Base-by-base conservation (phyloP, 2,113 vertebrate genomes). In the Ancistrus triradiatus region DNA sequence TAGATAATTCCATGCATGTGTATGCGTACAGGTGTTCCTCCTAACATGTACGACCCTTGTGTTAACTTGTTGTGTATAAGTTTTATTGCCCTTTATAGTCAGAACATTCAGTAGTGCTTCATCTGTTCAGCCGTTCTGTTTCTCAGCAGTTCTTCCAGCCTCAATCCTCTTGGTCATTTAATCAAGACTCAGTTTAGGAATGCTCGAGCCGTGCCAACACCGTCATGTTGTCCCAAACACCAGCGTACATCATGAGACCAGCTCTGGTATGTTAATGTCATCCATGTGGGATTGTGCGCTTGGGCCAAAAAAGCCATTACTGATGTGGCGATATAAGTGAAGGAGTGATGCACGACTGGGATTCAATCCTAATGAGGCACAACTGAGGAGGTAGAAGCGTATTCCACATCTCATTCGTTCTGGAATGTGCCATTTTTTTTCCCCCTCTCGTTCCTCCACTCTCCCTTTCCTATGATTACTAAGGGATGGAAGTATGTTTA, bases 241-340 rank as follows among this genome's bases (percentile, higher is more conserved):
- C 69, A 59, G 58, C 38, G 10, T 71, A 77, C 79, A 73, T 84
- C 75, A 78, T 84, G 70, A 82, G 73, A 81, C 74, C 75, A 65
- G 70, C 70, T 69, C 35, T 58, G 83, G 81, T 85, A 85, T 88
- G 81, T 84, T 88, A 86, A 87, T 85, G 80, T 83, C 73, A 76
- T 78, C 81, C 83, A 83, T 87, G 81, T 84, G 85, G 79, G 73
- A 68, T 47, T n/a, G 42, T 63, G 74, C 47, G 50, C 49, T 66
- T 63, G 59, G 44, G 37, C 56, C 69, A 72, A 25, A 25, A 48
- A 44, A 4, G 15, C 40, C 51, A 50, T 65, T 64, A 60, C 44
- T 62, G 31, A 68, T 42, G 57, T 59, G 11, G 13, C 21, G 55
- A 28, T 47, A 14, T 52, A 22, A 24, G 51, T 70, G 70, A 70